These are phyloP conservation scores for Andrena camellia DNA, from an alignment of 2,888 invertebrate species.

Conservation along the genomic window DNA sequence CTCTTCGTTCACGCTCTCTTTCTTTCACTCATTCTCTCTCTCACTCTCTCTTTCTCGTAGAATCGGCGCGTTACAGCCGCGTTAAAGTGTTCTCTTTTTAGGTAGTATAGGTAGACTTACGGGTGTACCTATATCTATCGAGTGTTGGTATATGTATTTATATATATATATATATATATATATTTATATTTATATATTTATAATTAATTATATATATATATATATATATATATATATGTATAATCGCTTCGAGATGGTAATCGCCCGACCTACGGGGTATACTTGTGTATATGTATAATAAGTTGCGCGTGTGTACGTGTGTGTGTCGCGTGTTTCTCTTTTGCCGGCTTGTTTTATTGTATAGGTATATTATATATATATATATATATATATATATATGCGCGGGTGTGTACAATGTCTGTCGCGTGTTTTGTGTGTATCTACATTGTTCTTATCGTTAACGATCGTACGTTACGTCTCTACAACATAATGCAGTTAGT, in stretches of 20 bases:
- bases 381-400: too few species aligned
- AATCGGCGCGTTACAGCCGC: constrained; percentile 59
- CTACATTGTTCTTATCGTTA: constrained; percentile 76
- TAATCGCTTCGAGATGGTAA: constrained; percentile 80
- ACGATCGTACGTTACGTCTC: constrained; percentile 77
- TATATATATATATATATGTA: constrained; percentile 60
- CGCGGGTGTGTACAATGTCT: too few species aligned
- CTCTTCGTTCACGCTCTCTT: background rate
- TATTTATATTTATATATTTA: constrained; percentile 49
- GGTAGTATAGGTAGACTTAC: constrained; percentile 71
- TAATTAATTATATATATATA: constrained; percentile 60
- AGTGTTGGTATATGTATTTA: constrained; percentile 68
- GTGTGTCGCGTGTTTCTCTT: constrained; percentile 9
- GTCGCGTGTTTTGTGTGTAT: constrained; percentile 48
- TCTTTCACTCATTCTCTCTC: background rate
- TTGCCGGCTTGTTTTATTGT: constrained; percentile 3
- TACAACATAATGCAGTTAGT: constrained; percentile 78
- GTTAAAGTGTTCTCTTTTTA: constrained; percentile 45
- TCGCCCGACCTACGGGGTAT: constrained; percentile 74
- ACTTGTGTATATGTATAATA: constrained; percentile 28
- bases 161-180: constrained; percentile 66
- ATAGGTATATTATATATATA: too few species aligned
- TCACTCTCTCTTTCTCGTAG: constrained; percentile 49
- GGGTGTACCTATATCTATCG: constrained; percentile 70
- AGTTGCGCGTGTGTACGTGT: constrained; percentile 4